Evolutionary conservation across 2,113 vertebrate species (phyloP).

Genomic region (Chionis minor): DNA sequence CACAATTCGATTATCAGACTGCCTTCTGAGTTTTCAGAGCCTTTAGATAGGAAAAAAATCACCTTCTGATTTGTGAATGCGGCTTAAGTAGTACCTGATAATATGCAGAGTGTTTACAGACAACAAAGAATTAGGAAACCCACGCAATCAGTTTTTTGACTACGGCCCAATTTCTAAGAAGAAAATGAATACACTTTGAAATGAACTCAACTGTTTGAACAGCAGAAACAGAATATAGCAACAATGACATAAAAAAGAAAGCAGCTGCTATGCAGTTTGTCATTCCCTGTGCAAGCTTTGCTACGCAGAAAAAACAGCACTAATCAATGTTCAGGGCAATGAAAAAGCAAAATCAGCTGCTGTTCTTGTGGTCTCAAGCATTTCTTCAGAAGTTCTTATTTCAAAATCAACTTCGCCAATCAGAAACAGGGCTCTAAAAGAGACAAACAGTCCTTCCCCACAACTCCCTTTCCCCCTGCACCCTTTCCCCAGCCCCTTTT

Average conservation of each 20-base stretch:
- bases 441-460: neutral
- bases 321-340: neutral
- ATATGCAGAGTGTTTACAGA: neutral
- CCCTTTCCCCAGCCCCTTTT: neutral
- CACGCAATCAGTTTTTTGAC: neutral
- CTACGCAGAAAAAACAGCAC: neutral
- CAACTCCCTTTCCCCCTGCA: neutral
- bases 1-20: neutral
- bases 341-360: neutral
- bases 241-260: neutral
- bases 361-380: neutral
- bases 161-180: neutral
- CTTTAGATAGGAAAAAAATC: neutral
- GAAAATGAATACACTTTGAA: neutral
- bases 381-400: neutral
- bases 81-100: neutral
- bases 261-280: neutral
- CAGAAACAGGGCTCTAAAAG: neutral
- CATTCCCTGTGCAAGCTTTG: neutral
- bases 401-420: neutral
- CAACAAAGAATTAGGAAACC: neutral
- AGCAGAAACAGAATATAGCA: neutral
- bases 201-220: neutral
- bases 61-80: neutral
- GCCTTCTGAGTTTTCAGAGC: neutral